Conservation (phyloP, 2,113 vertebrate species). For the Amia ocellicauda region DNA sequence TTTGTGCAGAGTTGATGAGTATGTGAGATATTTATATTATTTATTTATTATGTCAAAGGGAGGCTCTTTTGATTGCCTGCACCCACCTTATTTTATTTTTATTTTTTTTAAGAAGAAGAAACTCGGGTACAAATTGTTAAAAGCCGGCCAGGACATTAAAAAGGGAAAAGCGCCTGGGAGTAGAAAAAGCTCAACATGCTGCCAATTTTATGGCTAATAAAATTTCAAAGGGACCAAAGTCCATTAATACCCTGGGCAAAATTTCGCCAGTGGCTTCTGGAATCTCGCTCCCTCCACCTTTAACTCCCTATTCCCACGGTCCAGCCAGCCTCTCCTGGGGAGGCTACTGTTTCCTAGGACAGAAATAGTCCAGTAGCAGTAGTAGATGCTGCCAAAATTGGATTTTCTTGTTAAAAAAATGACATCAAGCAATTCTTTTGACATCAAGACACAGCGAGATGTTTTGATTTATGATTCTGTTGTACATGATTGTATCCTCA, state of each 20-base stretch:
- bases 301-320: conserved; percentile 64
- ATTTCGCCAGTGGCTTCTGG: conserved; percentile 70
- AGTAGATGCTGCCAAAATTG: background rate
- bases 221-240: conserved; percentile 86
- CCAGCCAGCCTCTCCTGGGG: conserved; percentile 28
- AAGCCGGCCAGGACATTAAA: background rate
- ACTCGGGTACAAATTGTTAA: background rate
- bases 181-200: conserved; percentile 66
- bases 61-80: conserved; percentile 61
- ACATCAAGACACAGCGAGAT: background rate
- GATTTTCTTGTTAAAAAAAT: conserved; percentile 1
- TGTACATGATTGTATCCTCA: too few species aligned
- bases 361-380: background rate
- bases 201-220: conserved; percentile 92
- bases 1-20: conserved; percentile 59
- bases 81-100: conserved; percentile 43
- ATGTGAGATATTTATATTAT: conserved; percentile 69
- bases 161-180: background rate
- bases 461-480: too few species aligned
- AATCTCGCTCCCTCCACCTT: conserved; percentile 68
- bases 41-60: conserved; percentile 49
- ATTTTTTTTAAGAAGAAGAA: conserved; percentile 29
- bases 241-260: conserved; percentile 77
- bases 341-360: conserved; percentile 8
- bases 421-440: background rate